Evolutionary conservation across 2,888 invertebrate species (phyloP).

Genomic region (Aleiodes testaceus): DNA sequence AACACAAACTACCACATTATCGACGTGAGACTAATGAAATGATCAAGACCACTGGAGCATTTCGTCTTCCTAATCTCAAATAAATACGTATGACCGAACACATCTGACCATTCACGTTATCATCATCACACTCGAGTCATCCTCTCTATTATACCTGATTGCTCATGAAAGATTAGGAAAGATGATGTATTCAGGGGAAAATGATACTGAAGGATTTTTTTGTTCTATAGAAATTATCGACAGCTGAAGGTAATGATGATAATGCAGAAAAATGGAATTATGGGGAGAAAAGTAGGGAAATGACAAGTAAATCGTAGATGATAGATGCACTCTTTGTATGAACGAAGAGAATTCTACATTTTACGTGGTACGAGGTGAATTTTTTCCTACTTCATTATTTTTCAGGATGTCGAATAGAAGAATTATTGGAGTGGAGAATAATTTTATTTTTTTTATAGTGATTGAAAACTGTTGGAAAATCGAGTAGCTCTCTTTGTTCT

Average conservation of each 20-base stretch:
- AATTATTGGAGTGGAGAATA: no score
- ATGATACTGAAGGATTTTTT: neutral
- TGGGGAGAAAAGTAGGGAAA: neutral
- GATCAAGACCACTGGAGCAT: slow-evolving; percentile 7
- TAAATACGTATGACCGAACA: slow-evolving; percentile 58
- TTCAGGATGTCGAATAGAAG: no score
- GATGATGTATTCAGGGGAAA: neutral
- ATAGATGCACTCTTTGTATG: slow-evolving; percentile 5
- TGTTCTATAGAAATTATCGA: neutral
- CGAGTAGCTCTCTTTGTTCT: neutral
- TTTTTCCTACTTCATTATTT: no score
- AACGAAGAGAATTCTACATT: no score
- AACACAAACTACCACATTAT: slow-evolving; percentile 5
- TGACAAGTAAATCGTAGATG: slow-evolving; percentile 10
- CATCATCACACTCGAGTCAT: slow-evolving; percentile 71
- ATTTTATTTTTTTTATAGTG: no score
- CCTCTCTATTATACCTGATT: slow-evolving; percentile 54
- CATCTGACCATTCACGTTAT: slow-evolving; percentile 66
- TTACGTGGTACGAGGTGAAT: no score
- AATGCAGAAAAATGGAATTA: slow-evolving; percentile 2
- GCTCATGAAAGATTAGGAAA: neutral
- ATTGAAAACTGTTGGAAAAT: neutral
- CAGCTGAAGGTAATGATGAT: neutral
- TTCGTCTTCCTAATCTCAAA: slow-evolving; percentile 23
- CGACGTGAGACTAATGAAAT: slow-evolving; percentile 15